A percentile compares a stretch with the other conserved stretches of the same genome.
phyloP scores from a whole-genome alignment of 2,888 invertebrate genomes.

The Apamea monoglypha region DNA sequence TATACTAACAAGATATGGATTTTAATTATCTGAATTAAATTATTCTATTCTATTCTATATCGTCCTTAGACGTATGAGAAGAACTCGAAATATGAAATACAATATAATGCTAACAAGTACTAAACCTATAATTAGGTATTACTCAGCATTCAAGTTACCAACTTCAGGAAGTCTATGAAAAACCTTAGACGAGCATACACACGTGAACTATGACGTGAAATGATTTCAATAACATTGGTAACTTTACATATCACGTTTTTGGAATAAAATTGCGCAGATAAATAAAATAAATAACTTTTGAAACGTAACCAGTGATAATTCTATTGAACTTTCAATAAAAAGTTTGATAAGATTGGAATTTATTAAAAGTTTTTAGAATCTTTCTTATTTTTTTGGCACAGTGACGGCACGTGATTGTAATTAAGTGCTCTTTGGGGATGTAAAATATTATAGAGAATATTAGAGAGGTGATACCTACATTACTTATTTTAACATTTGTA shows the following conservation, averaged over 20 bases:
- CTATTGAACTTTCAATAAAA: not conserved
- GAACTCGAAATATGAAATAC: not conserved
- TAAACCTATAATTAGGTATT: no score
- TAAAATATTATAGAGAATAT: not conserved
- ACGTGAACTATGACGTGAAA: not conserved
- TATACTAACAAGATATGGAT: no score
- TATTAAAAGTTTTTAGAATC: constrained; percentile 1
- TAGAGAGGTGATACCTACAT: not conserved
- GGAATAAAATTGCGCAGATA: not conserved
- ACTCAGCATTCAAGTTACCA: not conserved
- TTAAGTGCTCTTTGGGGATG: not conserved
- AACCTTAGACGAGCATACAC: not conserved
- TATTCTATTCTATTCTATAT: no score
- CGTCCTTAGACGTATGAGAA: not conserved
- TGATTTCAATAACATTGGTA: not conserved
- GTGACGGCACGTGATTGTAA: not conserved
- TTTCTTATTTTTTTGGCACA: not conserved
- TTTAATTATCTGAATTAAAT: no score
- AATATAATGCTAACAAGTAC: not conserved
- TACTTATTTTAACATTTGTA: not conserved
- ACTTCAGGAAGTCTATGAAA: not conserved
- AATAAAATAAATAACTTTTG: not conserved
- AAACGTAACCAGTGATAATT: constrained; percentile 3
- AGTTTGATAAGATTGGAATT: not conserved
- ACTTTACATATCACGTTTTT: not conserved